These are phyloP conservation scores for Aphelenchoides fujianensis DNA, from an alignment of 1,140 invertebrate species.

Conservation along the genomic window DNA sequence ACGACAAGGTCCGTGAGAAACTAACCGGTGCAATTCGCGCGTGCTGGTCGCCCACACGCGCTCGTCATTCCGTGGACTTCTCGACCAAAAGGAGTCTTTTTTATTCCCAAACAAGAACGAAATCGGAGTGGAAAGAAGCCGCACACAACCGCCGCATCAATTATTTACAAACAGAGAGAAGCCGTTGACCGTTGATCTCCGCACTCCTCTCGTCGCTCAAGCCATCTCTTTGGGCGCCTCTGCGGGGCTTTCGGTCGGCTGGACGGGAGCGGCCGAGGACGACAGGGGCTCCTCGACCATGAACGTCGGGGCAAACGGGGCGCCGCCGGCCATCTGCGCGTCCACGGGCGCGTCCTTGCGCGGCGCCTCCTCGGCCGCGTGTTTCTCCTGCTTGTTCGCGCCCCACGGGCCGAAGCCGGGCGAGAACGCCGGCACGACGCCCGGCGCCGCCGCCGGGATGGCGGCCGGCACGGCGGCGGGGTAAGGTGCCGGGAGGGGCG, in stretches of 20 bases:
- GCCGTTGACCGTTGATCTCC: too few relatives aligned
- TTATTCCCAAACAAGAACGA: background rate
- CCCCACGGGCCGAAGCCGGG: conserved; percentile 11
- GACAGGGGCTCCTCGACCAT: background rate
- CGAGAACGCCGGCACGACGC: background rate
- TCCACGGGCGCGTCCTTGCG: too few relatives aligned
- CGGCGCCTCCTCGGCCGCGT: background rate
- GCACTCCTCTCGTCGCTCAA: background rate
- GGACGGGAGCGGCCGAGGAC: background rate
- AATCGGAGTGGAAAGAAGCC: background rate
- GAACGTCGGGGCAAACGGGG: background rate
- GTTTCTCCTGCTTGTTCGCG: conserved; percentile 25
- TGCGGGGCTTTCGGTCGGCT: too few relatives aligned
- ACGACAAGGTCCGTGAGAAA: too few relatives aligned
- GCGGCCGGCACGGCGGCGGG: too few relatives aligned
- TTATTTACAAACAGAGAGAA: background rate
- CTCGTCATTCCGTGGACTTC: too few relatives aligned
- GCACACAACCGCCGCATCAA: background rate
- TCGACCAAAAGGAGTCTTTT: too few relatives aligned
- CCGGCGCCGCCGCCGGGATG: conserved; percentile 7
- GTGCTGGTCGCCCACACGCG: too few relatives aligned
- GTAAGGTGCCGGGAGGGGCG: too few relatives aligned
- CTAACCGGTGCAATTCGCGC: too few relatives aligned
- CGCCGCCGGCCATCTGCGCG: background rate
- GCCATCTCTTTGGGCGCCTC: background rate